Evolutionary conservation across 2,113 vertebrate genomes (phyloP).

Genomic region (Meleagris gallopavo): DNA sequence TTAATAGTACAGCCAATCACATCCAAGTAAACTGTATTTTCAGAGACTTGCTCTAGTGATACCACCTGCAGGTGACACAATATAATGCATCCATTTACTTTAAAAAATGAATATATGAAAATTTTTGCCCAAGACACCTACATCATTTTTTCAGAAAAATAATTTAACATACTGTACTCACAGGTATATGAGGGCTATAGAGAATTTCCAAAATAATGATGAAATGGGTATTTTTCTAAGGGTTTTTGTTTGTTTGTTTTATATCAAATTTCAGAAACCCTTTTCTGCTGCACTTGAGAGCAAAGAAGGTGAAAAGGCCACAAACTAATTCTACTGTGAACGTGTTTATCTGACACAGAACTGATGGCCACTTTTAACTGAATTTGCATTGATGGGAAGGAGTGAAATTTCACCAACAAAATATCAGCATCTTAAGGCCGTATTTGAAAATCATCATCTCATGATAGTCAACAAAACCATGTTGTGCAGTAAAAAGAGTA

Average conservation of each 20-base stretch:
- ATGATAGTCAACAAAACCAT: background rate
- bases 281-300: background rate
- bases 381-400: background rate
- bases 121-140: background rate
- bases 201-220: background rate
- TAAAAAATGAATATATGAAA: background rate
- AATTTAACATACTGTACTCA: background rate
- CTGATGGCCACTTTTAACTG: background rate
- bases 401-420: background rate
- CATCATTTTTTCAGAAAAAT: background rate
- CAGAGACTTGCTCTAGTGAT: slow-evolving; percentile 18
- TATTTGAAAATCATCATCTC: background rate
- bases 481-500: background rate
- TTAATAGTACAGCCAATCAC: background rate
- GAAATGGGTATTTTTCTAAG: background rate
- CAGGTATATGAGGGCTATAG: background rate
- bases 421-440: background rate
- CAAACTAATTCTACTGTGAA: background rate
- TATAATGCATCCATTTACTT: background rate
- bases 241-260: background rate
- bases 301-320: background rate
- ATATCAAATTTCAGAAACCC: background rate
- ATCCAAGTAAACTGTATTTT: background rate
- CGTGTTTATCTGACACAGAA: background rate
- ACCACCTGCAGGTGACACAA: slow-evolving; percentile 31